Conservation (phyloP, 2,797 vertebrate genomes). For the Allobates femoralis region DNA sequence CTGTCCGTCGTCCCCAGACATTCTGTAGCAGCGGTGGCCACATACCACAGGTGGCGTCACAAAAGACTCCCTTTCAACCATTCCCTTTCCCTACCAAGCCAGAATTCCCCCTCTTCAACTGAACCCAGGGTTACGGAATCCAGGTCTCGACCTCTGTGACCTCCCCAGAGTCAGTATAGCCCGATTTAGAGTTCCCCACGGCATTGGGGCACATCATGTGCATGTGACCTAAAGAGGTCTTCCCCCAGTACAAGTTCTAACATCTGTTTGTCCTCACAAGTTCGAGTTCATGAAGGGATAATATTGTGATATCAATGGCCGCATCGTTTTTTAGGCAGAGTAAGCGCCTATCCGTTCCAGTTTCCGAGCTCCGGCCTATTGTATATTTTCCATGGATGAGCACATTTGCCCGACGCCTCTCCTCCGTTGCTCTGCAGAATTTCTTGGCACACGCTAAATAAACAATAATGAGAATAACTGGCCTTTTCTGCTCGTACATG, state of each 20-base stretch:
- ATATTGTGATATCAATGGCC: background rate
- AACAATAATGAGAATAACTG: slow-evolving; percentile 57
- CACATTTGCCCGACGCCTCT: background rate
- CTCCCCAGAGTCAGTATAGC: no score
- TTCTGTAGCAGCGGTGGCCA: no score
- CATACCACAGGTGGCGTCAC: no score
- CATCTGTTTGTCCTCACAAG: background rate
- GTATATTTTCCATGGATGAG: slow-evolving; percentile 16
- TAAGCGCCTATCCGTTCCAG: background rate
- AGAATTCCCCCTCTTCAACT: no score
- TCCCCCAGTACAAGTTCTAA: background rate
- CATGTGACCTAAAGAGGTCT: background rate
- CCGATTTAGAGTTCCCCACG: no score
- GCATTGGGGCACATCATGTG: no score
- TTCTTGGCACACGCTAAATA: slow-evolving; percentile 57
- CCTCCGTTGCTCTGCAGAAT: slow-evolving; percentile 3
- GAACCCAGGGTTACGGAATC: no score
- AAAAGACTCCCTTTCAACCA: no score
- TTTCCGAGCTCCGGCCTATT: background rate
- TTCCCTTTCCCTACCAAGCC: no score
- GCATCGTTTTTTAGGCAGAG: background rate
- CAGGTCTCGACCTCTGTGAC: no score
- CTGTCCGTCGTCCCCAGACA: no score
- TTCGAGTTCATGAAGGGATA: background rate
- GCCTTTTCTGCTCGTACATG: background rate